Conservation (phyloP, 2,797 vertebrate species). For the Gymnopithys bicolor region DNA sequence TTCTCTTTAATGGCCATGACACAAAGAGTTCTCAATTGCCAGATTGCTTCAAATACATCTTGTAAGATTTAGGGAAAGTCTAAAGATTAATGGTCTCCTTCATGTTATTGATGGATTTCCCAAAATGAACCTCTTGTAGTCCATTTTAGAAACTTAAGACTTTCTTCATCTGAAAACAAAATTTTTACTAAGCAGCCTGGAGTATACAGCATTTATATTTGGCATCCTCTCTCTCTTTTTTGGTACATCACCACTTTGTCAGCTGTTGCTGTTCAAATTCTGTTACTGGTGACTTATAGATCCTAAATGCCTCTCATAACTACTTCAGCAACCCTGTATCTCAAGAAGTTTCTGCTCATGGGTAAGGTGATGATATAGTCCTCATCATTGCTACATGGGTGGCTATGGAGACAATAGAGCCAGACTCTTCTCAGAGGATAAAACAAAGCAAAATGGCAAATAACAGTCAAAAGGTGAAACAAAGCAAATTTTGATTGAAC, state of each 20-base stretch:
- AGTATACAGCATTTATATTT: not conserved
- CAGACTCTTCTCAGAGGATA: not conserved
- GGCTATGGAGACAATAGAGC: not conserved
- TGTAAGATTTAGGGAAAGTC: not conserved
- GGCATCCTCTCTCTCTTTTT: not conserved
- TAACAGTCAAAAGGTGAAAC: not conserved
- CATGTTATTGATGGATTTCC: not conserved
- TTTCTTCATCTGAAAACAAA: not conserved
- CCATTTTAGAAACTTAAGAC: not conserved
- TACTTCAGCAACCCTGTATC: not conserved
- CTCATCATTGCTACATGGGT: not conserved
- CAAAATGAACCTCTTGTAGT: not conserved
- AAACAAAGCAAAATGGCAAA: not conserved
- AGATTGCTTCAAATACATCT: not conserved
- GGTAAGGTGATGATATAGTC: fast-evolving
- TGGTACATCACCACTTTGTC: not conserved
- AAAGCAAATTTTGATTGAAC: not conserved
- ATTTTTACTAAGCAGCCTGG: not conserved
- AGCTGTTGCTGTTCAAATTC: not conserved
- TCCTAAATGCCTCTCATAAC: not conserved
- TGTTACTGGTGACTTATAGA: not conserved
- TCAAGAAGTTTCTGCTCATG: not conserved
- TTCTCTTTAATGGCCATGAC: not conserved
- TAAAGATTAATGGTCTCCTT: not conserved
- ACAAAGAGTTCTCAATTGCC: not conserved